A percentile compares a stretch with the other conserved stretches of the same genome.
phyloP scores from a whole-genome alignment of 2,113 vertebrate genomes.

The Perca fluviatilis region DNA sequence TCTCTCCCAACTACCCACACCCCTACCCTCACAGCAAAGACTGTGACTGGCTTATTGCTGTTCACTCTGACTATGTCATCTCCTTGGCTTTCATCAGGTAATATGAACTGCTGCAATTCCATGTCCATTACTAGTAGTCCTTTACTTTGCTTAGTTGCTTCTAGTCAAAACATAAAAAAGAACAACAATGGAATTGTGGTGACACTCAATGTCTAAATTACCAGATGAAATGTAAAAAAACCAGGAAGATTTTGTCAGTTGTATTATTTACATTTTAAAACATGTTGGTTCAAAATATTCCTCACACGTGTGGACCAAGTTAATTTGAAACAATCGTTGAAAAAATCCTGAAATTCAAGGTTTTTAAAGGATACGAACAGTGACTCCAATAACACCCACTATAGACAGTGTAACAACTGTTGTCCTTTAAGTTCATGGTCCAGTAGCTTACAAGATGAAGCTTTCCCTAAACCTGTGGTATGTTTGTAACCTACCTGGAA shows the following conservation, averaged over 20 bases:
- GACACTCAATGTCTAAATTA: background rate
- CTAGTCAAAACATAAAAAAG: background rate
- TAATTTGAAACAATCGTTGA: background rate
- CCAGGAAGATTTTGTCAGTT: background rate
- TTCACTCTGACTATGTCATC: slow-evolving; percentile 97
- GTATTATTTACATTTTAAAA: background rate
- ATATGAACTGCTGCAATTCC: background rate
- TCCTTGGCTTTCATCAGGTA: slow-evolving; percentile 99
- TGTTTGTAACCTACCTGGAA: slow-evolving; percentile 62
- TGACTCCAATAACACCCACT: background rate
- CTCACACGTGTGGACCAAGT: background rate
- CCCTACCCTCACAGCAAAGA: slow-evolving; percentile 99
- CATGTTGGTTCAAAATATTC: background rate
- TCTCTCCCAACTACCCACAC: slow-evolving; percentile 97
- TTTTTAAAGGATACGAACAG: background rate
- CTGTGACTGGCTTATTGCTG: slow-evolving; percentile 96
- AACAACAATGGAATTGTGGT: background rate
- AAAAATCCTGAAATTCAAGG: background rate
- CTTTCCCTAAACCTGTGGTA: slow-evolving; percentile 37
- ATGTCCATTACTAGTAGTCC: no score
- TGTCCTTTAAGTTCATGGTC: slow-evolving; percentile 35
- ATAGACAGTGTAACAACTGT: background rate
- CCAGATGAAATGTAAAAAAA: background rate
- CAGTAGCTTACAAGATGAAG: slow-evolving; percentile 53
- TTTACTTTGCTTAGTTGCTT: background rate